Base-by-base conservation (phyloP, 2,888 invertebrate genomes). In the Hemaris fuciformis region DNA sequence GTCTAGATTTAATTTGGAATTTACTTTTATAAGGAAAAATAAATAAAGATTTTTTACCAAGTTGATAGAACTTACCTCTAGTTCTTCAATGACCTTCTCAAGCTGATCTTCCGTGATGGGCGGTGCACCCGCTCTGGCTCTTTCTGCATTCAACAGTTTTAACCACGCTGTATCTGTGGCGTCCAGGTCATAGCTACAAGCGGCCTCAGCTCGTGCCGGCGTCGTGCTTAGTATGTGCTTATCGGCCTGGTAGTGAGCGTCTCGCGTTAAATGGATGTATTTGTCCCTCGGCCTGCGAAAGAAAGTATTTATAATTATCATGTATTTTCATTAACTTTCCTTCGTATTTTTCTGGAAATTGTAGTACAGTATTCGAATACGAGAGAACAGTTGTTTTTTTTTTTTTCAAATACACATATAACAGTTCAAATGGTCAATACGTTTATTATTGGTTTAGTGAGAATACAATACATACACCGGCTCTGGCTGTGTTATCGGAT, bases 141-240 rank as follows among this genome's bases (percentile, higher is more conserved):
- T 94, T 89, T 98, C 98, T n/a, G 96, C 95, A 88, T 99, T 99
- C 61, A 97, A 90, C 66, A 96, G 93, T 73, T 95, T 95, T 66
- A 99, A 93, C 99, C 99, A 99, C 48, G 96, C 94, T 65, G 96
- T 95, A 88, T 99, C 99, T 69, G 96, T 95, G 76, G 98, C 98
- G 90, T 99, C 99, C 79, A 99, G 94, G 88, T 99, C 99, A 85
- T 99, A 99, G 69, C 97, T 96, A 91, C 99, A 99, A 23, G 98
- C 96, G 73, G 97, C 97, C 87, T 99, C 98, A 15, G 98, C 96
- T 80, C 96, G 94, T 62, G 97, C 95, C 64, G 98, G 97, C 68
- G 97, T 97, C 74, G 95, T 95, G 67, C 98, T 98, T 74, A 98
- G 93, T 80, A 95, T 94, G 91, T 99, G 98, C 74, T 96, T 95